Base-by-base conservation (phyloP, 1,140 invertebrate genomes). In the Hylyphantes graminicola region DNA sequence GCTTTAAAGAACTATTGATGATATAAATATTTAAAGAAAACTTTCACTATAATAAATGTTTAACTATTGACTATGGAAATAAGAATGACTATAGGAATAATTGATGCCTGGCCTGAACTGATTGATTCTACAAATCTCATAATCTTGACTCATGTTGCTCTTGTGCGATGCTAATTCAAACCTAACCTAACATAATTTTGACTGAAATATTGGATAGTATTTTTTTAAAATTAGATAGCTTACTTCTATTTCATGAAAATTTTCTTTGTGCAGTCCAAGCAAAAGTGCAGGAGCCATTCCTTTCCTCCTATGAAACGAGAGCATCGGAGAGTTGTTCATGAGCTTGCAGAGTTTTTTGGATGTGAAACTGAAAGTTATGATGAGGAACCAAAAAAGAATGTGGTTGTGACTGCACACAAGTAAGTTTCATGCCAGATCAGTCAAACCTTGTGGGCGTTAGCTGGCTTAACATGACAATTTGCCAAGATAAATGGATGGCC, bases 281-380 rank as follows among this genome's bases (percentile, higher is more conserved):
- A 96, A 86, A 94, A 94, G 87, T 95, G 93, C n/a, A 92, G 95
- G 0, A 94, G 94, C 78, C 94, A 96, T 89, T 95, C 96, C 0
- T 98, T 99, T 89, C 94, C 96, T 11, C 93, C 94, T 11, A 97
- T 98, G 96, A 97, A 97, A 88, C 92, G 95, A 15, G 95, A 96
- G 83, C 97, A 97, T 88, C 92, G 97, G 12, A 92, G 94, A 87
- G 93, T 98, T 87, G 93, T 99, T 10, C 97, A 98, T 89, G 97
- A 99, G 88, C 93, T 97, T 87, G 97, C 96, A 86, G 95, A 97
- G 88, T 95, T 96, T 89, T 99, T 98, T 91, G 96, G 97, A 4
- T 96, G 96, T 87, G 94, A 97, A 88, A 96, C 96, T 85, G 93
- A 96, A 67, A 95, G 96, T 67, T 98, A 97, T 89, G 97, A 99